Evolutionary conservation across 2,113 vertebrate genomes (phyloP).

Genomic region (Miniopterus natalensis): DNA sequence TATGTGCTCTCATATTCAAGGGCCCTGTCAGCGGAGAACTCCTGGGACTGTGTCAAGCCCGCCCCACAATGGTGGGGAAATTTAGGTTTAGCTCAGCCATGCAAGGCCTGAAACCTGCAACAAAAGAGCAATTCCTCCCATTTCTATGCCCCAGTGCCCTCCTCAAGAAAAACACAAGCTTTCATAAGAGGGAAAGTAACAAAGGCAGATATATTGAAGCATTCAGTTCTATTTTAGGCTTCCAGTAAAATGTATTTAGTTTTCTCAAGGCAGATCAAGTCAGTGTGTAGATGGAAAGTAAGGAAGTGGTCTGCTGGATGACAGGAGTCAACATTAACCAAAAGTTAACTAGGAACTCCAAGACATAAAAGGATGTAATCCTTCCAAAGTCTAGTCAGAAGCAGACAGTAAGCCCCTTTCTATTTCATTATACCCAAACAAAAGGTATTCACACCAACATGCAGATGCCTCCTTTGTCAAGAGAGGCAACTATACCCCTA

Average conservation of each 20-base stretch:
- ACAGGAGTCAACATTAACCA: not conserved
- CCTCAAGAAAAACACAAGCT: not conserved
- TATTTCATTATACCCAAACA: not conserved
- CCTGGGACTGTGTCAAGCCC: not conserved
- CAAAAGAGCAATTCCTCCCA: not conserved
- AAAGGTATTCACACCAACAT: not conserved
- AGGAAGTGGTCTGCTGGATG: not conserved
- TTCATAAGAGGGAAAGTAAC: not conserved
- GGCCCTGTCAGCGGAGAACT: not conserved
- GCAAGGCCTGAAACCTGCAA: not conserved
- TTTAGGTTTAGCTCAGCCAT: not conserved
- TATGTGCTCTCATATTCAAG: not conserved
- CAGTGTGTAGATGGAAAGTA: not conserved
- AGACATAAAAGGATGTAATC: not conserved
- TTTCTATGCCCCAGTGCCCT: not conserved
- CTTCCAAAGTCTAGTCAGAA: not conserved
- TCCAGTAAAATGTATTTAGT: not conserved
- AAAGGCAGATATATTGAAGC: not conserved
- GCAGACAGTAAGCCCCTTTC: not conserved
- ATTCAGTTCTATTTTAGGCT: not conserved
- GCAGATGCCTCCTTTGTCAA: not conserved
- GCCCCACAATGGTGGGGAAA: fast-evolving
- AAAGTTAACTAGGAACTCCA: not conserved
- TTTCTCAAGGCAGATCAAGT: not conserved
- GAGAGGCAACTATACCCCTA: not conserved